Evolutionary conservation across 1,140 invertebrate genomes (phyloP).

Genomic region (Hycleus cichorii): DNA sequence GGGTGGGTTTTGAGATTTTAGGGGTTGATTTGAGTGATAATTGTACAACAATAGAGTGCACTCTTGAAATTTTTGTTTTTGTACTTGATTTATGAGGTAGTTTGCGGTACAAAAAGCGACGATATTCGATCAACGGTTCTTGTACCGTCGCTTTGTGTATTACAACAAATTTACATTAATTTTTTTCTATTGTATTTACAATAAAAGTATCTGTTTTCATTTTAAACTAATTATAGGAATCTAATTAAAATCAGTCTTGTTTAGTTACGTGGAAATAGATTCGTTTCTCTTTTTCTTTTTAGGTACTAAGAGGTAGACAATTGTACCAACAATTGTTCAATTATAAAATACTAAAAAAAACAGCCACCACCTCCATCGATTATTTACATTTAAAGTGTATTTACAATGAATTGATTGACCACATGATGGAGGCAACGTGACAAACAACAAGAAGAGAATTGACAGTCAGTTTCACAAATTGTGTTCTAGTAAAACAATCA

Average conservation of each 20-base stretch:
- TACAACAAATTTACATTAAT: conserved; percentile 3
- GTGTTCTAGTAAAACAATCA: conserved; percentile 4
- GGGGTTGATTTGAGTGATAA: background rate
- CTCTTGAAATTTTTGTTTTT: background rate
- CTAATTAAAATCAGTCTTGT: conserved; percentile 38
- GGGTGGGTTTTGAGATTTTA: conserved; percentile 8
- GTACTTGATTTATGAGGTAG: conserved; percentile 15
- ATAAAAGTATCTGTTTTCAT: conserved; percentile 5
- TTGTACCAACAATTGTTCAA: conserved; percentile 12
- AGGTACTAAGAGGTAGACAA: conserved; percentile 20
- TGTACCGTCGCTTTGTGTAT: background rate
- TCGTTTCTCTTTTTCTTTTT: background rate
- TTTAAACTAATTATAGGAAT: conserved; percentile 17
- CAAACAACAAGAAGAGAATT: conserved; percentile 12
- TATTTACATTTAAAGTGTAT: no score
- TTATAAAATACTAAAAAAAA: background rate
- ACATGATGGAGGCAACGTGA: background rate
- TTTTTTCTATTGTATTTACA: conserved; percentile 10
- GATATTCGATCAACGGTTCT: background rate
- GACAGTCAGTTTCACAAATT: conserved; percentile 4
- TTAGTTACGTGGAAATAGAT: conserved; percentile 26
- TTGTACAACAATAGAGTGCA: background rate
- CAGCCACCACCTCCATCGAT: background rate
- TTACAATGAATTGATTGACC: no score
- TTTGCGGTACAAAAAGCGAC: conserved; percentile 4